phyloP scores from a whole-genome alignment of 2,113 vertebrate genomes.

The Chloropsis hardwickii region DNA sequence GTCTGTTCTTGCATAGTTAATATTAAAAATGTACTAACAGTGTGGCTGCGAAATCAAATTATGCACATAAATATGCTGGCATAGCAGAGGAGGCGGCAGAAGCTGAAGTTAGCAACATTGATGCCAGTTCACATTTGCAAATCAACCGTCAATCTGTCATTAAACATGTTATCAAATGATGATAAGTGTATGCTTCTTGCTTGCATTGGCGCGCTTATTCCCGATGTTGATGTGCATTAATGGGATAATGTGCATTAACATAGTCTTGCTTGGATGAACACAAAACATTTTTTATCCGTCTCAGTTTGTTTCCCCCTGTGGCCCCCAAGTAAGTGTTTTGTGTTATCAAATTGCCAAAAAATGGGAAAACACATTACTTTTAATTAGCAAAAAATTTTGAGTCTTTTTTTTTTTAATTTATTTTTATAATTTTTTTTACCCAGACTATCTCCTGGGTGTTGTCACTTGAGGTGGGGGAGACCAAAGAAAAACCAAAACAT shows the following conservation, averaged over 20 bases:
- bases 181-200: slow-evolving; percentile 89
- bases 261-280: slow-evolving; percentile 92
- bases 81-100: slow-evolving; percentile 83
- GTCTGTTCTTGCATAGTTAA: slow-evolving; percentile 85
- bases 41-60: slow-evolving; percentile 89
- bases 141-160: slow-evolving; percentile 97
- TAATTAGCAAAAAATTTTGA: slow-evolving; percentile 78
- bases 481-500: neutral
- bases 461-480: neutral
- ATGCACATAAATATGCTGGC: slow-evolving; percentile 91
- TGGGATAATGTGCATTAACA: slow-evolving; percentile 92
- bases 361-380: slow-evolving; percentile 77
- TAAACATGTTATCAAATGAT: slow-evolving; percentile 99
- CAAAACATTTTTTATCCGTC: slow-evolving; percentile 91
- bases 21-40: slow-evolving; percentile 91
- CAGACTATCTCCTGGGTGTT: slow-evolving; percentile 27
- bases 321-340: slow-evolving; percentile 84
- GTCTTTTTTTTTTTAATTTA: neutral
- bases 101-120: slow-evolving; percentile 86
- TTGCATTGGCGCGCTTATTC: slow-evolving; percentile 81
- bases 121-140: slow-evolving; percentile 92
- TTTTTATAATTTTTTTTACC: neutral
- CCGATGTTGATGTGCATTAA: slow-evolving; percentile 93
- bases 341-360: slow-evolving; percentile 83
- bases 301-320: slow-evolving; percentile 85